Base-by-base conservation (phyloP, 2,797 vertebrate genomes). In the Dicrostonyx torquatus region DNA sequence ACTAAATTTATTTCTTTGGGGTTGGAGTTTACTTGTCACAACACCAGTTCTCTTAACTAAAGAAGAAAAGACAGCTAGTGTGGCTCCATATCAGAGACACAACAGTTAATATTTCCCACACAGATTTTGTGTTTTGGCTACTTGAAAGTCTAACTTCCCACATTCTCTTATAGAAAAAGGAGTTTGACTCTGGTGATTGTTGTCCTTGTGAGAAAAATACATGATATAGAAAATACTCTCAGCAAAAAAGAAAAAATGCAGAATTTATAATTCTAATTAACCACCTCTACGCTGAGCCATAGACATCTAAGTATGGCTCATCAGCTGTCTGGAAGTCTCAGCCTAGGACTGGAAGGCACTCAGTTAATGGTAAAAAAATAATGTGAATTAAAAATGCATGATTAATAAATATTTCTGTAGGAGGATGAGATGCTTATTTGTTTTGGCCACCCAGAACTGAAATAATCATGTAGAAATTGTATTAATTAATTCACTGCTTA, bases 51-150 rank as follows among this genome's bases (percentile, higher is more conserved):
- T 66, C 45, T 15, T 68, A 68, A 77, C 17, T 66, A 90, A 95
- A 5, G 29, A 31, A 2, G 7, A 53, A 64, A 85, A 82, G 10
- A 6, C 5, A 78, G 64, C 11, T 20, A 64, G 10, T n/a, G 0
- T 79, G 6, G 3, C 70, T 7, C 3, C 37, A 55, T 40, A 84
- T 17, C 62, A 77, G 66, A 79, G 3, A 64, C 6, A 78, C 31
- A 9, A 72, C 60, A 83, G 90, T 72, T 40, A 72, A 34, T 18
- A 82, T 66, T 75, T 82, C 77, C 85, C 87, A 86, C 78, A 96
- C 88, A 64, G 84, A 58, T 8, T n/a, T 15, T 43, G 53, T 18
- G 0, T 43, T 80, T 13, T 85, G 45, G 1, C 13, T 66, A 31
- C 34, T 90, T 91, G 75, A 96, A 29, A 1, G 55, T 83, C 77